Evolutionary conservation across 1,140 invertebrate genomes (phyloP).

Genomic region (Papilio dardanus): DNA sequence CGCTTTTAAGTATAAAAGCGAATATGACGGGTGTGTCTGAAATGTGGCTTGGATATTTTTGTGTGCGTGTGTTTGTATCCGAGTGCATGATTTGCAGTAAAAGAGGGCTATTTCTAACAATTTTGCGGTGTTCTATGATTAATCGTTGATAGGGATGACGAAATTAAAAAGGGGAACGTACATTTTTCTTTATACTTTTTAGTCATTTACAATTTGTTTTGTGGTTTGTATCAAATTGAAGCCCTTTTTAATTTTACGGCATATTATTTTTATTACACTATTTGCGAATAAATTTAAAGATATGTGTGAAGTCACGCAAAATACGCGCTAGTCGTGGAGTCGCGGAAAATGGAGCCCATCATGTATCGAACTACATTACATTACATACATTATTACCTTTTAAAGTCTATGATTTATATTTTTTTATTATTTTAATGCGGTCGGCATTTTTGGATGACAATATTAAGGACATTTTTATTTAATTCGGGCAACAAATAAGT

Average conservation of each 20-base stretch:
- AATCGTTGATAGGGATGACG: constrained; percentile 2
- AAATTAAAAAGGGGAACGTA: background rate
- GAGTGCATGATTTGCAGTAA: constrained; percentile 5
- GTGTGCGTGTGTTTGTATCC: background rate
- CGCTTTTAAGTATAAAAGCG: constrained; percentile 15
- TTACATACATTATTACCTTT: too few relatives aligned
- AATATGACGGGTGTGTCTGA: constrained; percentile 14
- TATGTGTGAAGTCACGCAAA: too few relatives aligned
- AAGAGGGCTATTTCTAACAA: constrained; percentile 10
- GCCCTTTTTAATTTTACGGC: background rate
- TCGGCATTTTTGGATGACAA: too few relatives aligned
- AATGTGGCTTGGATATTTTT: background rate
- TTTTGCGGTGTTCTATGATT: constrained; percentile 29
- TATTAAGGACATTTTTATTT: too few relatives aligned
- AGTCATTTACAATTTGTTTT: background rate
- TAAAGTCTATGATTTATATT: too few relatives aligned
- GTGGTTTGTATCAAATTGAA: constrained; percentile 26
- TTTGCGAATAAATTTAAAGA: too few relatives aligned
- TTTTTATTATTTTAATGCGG: too few relatives aligned
- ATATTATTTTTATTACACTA: background rate
- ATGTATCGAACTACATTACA: too few relatives aligned
- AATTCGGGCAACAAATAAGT: too few relatives aligned
- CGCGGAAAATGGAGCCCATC: too few relatives aligned
- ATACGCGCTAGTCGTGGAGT: too few relatives aligned
- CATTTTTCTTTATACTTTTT: background rate